Evolutionary conservation across 2,888 invertebrate species (phyloP).

Genomic region (Pheosia tremula): DNA sequence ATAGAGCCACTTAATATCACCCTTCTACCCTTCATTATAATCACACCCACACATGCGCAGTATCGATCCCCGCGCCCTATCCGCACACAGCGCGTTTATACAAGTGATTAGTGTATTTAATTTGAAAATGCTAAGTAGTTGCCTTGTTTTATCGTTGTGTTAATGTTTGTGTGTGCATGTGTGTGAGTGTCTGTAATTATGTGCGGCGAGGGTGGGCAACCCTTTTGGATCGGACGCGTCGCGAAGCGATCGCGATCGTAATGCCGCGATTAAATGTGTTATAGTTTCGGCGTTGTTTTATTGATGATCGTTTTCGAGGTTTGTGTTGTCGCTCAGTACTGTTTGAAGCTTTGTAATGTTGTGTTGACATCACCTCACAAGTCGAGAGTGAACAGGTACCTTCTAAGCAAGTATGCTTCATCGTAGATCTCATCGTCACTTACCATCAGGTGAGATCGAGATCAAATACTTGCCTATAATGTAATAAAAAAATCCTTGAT

Average conservation of each 20-base stretch:
- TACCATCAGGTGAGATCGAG: too few species aligned
- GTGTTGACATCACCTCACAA: too few species aligned
- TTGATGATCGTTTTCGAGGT: slow-evolving; percentile 10
- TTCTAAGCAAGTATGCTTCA: too few species aligned
- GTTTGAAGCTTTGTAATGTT: too few species aligned
- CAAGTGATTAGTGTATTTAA: slow-evolving; percentile 85
- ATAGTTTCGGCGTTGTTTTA: slow-evolving; percentile 53
- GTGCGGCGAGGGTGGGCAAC: slow-evolving; percentile 69
- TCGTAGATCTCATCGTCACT: too few species aligned
- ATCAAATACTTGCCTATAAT: too few species aligned
- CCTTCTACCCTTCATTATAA: slow-evolving; percentile 83
- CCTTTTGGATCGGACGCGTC: slow-evolving; percentile 69
- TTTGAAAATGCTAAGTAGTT: slow-evolving; percentile 85
- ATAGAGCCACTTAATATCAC: slow-evolving; percentile 83
- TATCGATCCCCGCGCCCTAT: slow-evolving; percentile 73
- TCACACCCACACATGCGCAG: slow-evolving; percentile 75
- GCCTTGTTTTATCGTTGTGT: slow-evolving; percentile 77
- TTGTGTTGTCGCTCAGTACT: too few species aligned
- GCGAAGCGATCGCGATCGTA: slow-evolving; percentile 71
- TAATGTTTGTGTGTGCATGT: slow-evolving; percentile 55
- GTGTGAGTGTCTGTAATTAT: slow-evolving; percentile 68
- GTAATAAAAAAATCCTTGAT: too few species aligned
- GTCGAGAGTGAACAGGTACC: too few species aligned
- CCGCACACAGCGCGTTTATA: slow-evolving; percentile 73
- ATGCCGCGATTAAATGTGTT: slow-evolving; percentile 69